Evolutionary conservation across 1,140 invertebrate genomes (phyloP), one percentile per base, ranked within the genome.

Genomic region (Lamellibrachia luymesi): DNA sequence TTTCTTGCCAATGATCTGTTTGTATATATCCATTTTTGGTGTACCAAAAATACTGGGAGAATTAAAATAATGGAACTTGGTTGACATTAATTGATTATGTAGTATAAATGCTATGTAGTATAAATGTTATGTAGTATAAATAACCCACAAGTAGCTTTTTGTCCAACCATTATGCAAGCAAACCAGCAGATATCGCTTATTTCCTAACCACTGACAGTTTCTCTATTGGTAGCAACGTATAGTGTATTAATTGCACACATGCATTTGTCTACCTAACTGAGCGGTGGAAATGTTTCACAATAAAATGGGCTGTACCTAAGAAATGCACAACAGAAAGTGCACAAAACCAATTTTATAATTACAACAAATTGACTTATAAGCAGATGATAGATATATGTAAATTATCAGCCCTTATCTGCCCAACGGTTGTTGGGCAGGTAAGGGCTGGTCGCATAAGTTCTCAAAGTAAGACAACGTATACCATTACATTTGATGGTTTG

Each of bases 191-290:
- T 90, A 13, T 90, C 80, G 13, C 80, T 90, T n/a, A 90, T 90
- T 90, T n/a, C n/a, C n/a, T 90, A 90, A 90, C n/a, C 80, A 90
- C n/a, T 90, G n/a, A 90, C 13, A 90, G 80, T 13, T 90, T n/a
- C 13, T n/a, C n/a, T 90, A 13, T 90, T 90, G 80, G n/a, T n/a
- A 13, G 13, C 13, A 13, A 17, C n/a, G 13, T 90, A 17, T 90
- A 17, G 80, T 13, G 80, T n/a, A 90, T 13, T 90, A 17, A n/a
- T 17, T 90, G 80, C 80, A 90, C n/a, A 90, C n/a, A n/a, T 90
- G 80, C n/a, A n/a, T 90, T 13, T n/a, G 13, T 17, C 13, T 90
- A 90, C n/a, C 80, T 90, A n/a, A 13, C 13, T 90, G n/a, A 90
- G 13, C n/a, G 13, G n/a, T 90, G 80, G 80, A 90, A 17, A 90